Base-by-base conservation (phyloP, 2,888 invertebrate genomes). In the Acrobasis consociella region DNA sequence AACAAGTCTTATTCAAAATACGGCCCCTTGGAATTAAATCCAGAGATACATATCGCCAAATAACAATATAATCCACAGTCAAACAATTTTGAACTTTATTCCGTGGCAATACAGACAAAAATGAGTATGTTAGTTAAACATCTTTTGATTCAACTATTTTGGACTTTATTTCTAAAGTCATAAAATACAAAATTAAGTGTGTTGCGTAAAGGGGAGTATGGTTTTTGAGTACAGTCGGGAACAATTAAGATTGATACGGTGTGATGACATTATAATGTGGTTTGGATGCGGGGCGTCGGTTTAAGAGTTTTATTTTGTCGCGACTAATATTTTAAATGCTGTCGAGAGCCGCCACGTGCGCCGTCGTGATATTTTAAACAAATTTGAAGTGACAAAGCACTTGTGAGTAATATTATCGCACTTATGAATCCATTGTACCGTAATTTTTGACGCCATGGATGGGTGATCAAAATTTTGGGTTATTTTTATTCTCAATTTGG, bases 201-300 rank as follows among this genome's bases (percentile, higher is more conserved):
- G 17, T 5, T 17, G 7, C 31, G 5, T 7, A 31, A 31, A 10
- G 37, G 49, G 39, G 72, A 69, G 58, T 65, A 68, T 67, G 67
- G 68, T 56, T 46, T 56, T 17, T 13, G 42, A 46, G 70, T 68
- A 83, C 83, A 83, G 82, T 81, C 79, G 78, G 82, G 76, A 72
- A 72, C 86, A 79, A 86, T 86, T 85, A 82, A 77, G 78, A 81
- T 83, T 82, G 86, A 86, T 81, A 78, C 85, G 86, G 80, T 78
- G 82, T 82, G 86, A 87, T 86, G 87, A 86, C 81, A 80, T 83
- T 84, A 86, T 85, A 82, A 85, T 86, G 79, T 76, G 76, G 77
- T 79, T 81, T 77, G 70, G 81, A 83, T 81, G 75, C 70, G 80
- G 78, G 78, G 72, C 70, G 73, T 69, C 72, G 60, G 63, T 60